Percentiles rank a stretch among this genome's conserved stretches.
Evolutionary conservation across 2,888 invertebrate genomes (phyloP).

Genomic region (Drosophila parthenogenetica): DNA sequence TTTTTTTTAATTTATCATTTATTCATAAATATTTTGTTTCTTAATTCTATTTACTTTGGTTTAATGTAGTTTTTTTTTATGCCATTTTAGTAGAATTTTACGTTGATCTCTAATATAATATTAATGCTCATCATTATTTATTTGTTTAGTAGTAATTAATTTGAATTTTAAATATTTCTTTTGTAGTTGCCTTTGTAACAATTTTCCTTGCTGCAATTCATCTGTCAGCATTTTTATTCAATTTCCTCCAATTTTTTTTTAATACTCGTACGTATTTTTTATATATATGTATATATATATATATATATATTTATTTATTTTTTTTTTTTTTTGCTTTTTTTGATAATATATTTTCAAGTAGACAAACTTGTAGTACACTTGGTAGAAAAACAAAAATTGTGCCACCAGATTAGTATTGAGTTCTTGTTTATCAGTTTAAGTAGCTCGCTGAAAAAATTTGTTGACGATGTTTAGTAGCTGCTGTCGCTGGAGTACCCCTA

Average conservation of each 20-base stretch:
- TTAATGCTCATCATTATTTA: constrained; percentile 58
- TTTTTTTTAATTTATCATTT: constrained; percentile 30
- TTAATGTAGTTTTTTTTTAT: constrained; percentile 54
- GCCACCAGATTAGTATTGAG: constrained; percentile 74
- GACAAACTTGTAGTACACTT: constrained; percentile 76
- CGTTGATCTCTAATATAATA: constrained; percentile 71
- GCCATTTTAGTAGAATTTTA: constrained; percentile 68
- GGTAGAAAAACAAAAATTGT: constrained; percentile 79
- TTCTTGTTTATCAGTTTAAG: constrained; percentile 63
- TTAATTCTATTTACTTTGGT: constrained; percentile 55
- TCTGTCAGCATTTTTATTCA: constrained; percentile 34
- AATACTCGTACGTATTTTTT: constrained; percentile 56
- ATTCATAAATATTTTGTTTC: constrained; percentile 51
- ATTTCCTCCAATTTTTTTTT: constrained; percentile 44
- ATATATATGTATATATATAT: constrained; percentile 44
- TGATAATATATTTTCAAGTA: constrained; percentile 65
- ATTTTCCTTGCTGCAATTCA: constrained; percentile 46
- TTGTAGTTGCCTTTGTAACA: constrained; percentile 57
- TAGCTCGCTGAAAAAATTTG: constrained; percentile 67
- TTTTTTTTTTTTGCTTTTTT: constrained; percentile 23
- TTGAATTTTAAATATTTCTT: constrained; percentile 71
- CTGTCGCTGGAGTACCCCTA: constrained; percentile 74
- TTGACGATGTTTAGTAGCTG: constrained; percentile 73
- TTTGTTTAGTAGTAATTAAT: constrained; percentile 66
- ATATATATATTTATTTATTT: no score